These are phyloP conservation scores for Charaxes varanes DNA, from an alignment of 1,140 invertebrate genomes.

Conservation along the genomic window DNA sequence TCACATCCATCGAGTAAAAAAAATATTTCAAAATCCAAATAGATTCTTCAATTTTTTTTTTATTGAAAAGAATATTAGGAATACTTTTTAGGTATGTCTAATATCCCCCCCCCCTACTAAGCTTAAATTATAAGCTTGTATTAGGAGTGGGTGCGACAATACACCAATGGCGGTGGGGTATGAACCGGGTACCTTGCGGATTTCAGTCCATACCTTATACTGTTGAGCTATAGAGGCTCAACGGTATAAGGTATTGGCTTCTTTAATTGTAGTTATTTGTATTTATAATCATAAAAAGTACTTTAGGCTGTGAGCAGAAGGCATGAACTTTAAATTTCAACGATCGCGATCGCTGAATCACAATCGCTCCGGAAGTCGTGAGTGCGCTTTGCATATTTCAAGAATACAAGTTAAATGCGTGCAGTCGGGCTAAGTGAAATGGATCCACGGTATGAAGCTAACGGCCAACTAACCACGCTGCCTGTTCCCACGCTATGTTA, in stretches of 20 bases:
- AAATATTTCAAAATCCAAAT: no score
- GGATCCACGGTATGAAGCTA: constrained; percentile 58
- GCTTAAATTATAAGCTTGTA: no score
- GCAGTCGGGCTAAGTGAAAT: constrained; percentile 56
- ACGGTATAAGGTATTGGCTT: neutral
- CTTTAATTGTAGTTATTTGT: neutral
- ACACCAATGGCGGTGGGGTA: no score
- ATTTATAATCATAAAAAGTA: neutral
- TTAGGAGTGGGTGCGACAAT: no score
- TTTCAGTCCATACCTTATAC: no score
- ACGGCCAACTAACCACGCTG: constrained; percentile 32
- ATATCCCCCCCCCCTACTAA: no score
- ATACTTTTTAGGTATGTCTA: no score
- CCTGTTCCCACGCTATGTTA: constrained; percentile 43
- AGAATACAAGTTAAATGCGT: constrained; percentile 58
- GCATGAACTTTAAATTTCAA: neutral
- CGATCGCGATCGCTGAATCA: constrained; percentile 6
- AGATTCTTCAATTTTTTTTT: no score
- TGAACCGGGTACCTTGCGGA: no score
- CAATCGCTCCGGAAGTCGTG: constrained; percentile 36
- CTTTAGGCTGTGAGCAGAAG: neutral
- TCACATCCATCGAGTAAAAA: no score
- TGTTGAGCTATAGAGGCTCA: no score
- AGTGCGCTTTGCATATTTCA: constrained; percentile 67
- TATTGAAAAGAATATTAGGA: no score